Evolutionary conservation across 1,140 invertebrate species (phyloP), one percentile per base, ranked within the genome.

Genomic region (Heliconius eleuchia): DNA sequence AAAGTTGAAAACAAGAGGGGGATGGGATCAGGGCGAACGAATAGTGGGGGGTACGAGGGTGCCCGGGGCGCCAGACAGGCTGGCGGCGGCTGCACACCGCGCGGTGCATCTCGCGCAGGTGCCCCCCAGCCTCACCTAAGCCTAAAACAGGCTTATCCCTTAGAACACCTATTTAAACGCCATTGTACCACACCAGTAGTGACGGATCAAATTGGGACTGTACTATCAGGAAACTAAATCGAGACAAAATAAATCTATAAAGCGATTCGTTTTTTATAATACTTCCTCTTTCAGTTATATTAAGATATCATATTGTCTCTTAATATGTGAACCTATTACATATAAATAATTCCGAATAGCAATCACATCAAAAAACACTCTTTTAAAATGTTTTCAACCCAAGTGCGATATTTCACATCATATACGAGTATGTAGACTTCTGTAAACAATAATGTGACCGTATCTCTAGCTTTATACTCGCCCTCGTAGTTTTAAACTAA

Each of bases 1-100:
- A 94, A 91, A 92, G 90, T 92, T 92, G 86, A 92, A 94, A 94
- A 94, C 91, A 94, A 91, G 88, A 82, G 83, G 82, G 85, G 81
- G 87, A 87, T 87, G 83, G 72, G 82, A 78, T 86, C 79, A 85
- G 81, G 81, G 80, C 73, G 77, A 34, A 78, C 74, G 83, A 66
- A 74, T 77, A 73, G 79, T 70, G 73, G 16, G 79, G 60, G 55
- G 77, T 57, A 82, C 57, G 19, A 75, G 74, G 75, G 78, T 81
- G 80, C 42, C 79, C 66, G 66, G 50, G 89, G 85, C 92, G 92
- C 92, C 91, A 94, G 91, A 90, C 91, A 86, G 92, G 78, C 91
- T 92, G 91, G 91, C 91, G 89, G 71, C 81, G 87, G 80, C 84
- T 92, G 91, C 91, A 92, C 84, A 82, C 80, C 89, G 89, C 91